These are phyloP conservation scores for Gambelia wislizenii DNA, from an alignment of 2,797 vertebrate species.

Conservation along the genomic window DNA sequence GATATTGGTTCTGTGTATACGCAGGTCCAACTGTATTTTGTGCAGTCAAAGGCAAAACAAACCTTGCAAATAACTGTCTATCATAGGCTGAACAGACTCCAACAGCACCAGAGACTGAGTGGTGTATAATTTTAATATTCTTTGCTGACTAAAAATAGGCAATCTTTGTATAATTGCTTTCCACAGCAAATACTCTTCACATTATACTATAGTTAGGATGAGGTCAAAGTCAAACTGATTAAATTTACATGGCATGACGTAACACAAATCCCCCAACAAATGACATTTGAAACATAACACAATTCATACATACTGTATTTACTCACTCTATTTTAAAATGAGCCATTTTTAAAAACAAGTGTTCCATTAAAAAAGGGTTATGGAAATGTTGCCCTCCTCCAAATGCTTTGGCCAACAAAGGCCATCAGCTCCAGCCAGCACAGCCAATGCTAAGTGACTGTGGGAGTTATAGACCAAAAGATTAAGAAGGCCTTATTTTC, in stretches of 20 bases:
- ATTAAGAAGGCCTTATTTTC: too few species aligned
- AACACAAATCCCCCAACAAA: too few species aligned
- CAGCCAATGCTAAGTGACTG: too few species aligned
- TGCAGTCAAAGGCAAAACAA: constrained; percentile 41
- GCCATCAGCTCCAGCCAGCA: too few species aligned
- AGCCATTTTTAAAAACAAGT: too few species aligned
- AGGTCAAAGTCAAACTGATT: constrained; percentile 19
- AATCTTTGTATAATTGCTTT: constrained; percentile 28
- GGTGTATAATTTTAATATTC: constrained; percentile 23
- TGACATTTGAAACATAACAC: rapidly evolving
- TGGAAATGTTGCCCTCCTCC: too few species aligned
- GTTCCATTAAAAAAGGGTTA: too few species aligned
- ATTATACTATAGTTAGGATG: constrained; percentile 41
- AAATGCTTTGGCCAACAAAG: too few species aligned
- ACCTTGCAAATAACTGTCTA: constrained; percentile 27
- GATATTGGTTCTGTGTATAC: too few species aligned
- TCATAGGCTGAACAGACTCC: constrained; percentile 31
- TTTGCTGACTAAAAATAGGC: constrained; percentile 36
- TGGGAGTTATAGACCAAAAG: too few species aligned
- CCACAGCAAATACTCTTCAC: constrained; percentile 30
- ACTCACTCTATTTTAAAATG: too few species aligned
- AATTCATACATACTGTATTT: neutral
- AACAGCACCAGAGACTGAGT: constrained; percentile 23
- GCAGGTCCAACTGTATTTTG: too few species aligned
- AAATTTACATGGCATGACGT: neutral